Evolutionary conservation across 2,888 invertebrate species (phyloP), one percentile per base, ranked within the genome.

Genomic region (Drosophila mayaguana): DNA sequence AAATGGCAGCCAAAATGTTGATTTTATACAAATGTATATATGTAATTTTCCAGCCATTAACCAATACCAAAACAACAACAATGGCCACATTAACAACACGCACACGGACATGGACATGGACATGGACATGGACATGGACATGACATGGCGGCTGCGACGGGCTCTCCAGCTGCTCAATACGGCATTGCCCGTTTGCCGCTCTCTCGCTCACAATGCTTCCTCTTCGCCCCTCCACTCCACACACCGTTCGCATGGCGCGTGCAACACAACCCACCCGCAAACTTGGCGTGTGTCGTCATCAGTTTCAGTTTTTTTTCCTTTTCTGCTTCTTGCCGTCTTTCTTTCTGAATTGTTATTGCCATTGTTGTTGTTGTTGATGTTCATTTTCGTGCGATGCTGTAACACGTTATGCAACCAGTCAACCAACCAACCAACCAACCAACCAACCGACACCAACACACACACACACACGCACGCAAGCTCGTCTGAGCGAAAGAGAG

Each of bases 351-450:
- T 59, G 56, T 60, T 75, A 56, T 56, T 63, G 51, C 45, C 53
- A 43, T 57, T 68, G 65, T 59, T 76, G 55, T 51, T 77, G 56
- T 50, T 75, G 55, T 53, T 62, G 56, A 65, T 87, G 74, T 75
- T 75, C 62, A 70, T 73, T 83, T 87, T 89, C 81, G 81, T 84
- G 76, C 88, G 86, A 91, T 91, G 92, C 91, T 91, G 91, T 91
- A 91, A 91, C 90, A 88, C 87, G 84, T 91, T 91, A 91, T 91
- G 91, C 91, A 91, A 91, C 91, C 72, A 72, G 20, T 38, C 36
- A 63, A 50, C 64, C 80, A 86, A 81, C 81, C 91, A 91, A 91
- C 90, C 69, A 70, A 28, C 48, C n/a, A n/a, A n/a, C n/a, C n/a
- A n/a, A n/a, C n/a, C n/a, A n/a, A 11, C 22, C n/a, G 18, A 38